Evolutionary conservation across 2,888 invertebrate species (phyloP).

Genomic region (Lasioglossum vierecki): DNA sequence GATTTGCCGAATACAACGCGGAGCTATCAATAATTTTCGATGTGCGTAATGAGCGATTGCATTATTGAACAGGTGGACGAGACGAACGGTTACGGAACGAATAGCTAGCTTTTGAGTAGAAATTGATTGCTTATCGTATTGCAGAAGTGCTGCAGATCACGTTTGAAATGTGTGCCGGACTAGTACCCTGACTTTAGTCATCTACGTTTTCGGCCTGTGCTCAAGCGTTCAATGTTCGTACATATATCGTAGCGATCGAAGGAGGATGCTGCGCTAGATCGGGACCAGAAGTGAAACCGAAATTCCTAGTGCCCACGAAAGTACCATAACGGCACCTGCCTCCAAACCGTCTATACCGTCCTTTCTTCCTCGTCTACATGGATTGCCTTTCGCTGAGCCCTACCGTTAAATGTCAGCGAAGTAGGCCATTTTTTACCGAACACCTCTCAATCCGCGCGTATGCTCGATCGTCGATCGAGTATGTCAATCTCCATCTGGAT

Average conservation of each 20-base stretch:
- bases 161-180: too few relatives aligned
- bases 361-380: too few relatives aligned
- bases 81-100: neutral
- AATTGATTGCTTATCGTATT: too few relatives aligned
- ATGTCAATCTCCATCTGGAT: neutral
- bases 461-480: neutral
- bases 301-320: neutral
- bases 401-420: slow-evolving; percentile 10
- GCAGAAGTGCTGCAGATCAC: too few relatives aligned
- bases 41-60: too few relatives aligned
- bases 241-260: neutral
- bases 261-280: neutral
- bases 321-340: slow-evolving; percentile 26
- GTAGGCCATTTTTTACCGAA: slow-evolving; percentile 35
- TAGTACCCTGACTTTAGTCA: neutral
- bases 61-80: neutral
- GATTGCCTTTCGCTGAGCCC: slow-evolving; percentile 14
- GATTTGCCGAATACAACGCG: too few relatives aligned
- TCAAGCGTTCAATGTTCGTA: too few relatives aligned
- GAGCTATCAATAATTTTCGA: too few relatives aligned
- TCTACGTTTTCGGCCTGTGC: neutral
- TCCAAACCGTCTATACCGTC: neutral
- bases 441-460: neutral
- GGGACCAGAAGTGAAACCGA: slow-evolving; percentile 7
- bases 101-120: neutral